Evolutionary conservation across 30 jellyfish, hydroid and myxozoan species (phyloP), one percentile per base, ranked within the genome.

Genomic region (Aurelia aurita): DNA sequence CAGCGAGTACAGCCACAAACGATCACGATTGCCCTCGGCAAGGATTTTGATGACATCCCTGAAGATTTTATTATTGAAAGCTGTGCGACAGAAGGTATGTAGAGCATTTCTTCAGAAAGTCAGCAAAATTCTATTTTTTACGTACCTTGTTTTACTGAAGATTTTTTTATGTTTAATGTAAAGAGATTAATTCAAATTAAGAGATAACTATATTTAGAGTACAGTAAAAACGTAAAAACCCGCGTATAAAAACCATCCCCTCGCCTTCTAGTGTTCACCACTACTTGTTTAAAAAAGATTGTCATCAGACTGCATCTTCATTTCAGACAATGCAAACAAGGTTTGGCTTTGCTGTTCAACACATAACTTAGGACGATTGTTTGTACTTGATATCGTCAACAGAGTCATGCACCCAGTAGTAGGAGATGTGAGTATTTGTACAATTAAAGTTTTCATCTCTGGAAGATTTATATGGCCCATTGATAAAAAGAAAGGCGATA

Each of bases 301-400:
- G n/a, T n/a, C n/a, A n/a, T n/a, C n/a, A n/a, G n/a, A n/a, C n/a
- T n/a, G n/a, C n/a, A 28, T 70, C 19, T 62, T 55, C 75, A 1
- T 62, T 81, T 75, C 64, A 90, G 97, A 79, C 25, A 90, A 90
- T 77, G 96, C 92, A 16, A 90, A 90, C 84, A 55, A 58, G 62
- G 95, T 90, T 29, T 90, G 97, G 97, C 68, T 90, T 27, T 77
- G 90, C 81, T 85, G 97, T 32, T 74, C 97, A 4, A 72, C 97
- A 29, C 93, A 90, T 55, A 62, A 68, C 58, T 39, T 53, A 13
- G 96, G 93, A 15, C 96, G 79, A 53, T 44, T 90, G 61, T 90
- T 84, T 69, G 93, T 90, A 28, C 80, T 90, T 39, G 88, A 90
- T 60, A 84, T 85, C 29, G 92, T 90, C 65, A 77, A 90, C 58